A percentile compares a stretch with the other conserved stretches of the same genome.
These are phyloP conservation scores for Micropoecilia bifurca DNA, from an alignment of 2,797 vertebrate genomes.

Conservation along the genomic window DNA sequence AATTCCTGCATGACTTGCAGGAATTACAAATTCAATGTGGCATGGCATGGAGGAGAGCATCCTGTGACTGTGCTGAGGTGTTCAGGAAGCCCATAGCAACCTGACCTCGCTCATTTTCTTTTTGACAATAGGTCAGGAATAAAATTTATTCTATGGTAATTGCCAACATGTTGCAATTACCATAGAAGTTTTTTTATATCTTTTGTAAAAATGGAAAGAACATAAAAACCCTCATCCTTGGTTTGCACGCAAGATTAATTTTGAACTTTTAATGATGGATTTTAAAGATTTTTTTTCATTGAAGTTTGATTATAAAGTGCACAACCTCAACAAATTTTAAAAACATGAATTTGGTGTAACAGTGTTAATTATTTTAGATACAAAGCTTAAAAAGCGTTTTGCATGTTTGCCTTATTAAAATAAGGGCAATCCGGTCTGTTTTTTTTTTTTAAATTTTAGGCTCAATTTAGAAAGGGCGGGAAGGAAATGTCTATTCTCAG, in stretches of 20 bases:
- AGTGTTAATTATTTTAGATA: background rate
- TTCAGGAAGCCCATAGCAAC: background rate
- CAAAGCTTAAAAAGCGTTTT: background rate
- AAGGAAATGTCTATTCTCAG: background rate
- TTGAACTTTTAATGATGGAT: background rate
- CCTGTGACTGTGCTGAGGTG: background rate
- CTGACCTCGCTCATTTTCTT: background rate
- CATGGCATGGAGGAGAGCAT: background rate
- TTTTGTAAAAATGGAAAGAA: background rate
- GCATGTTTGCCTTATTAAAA: background rate
- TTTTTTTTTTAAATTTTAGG: background rate
- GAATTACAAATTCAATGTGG: background rate
- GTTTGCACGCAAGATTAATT: background rate
- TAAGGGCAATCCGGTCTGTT: background rate
- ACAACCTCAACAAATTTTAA: background rate
- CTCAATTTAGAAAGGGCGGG: background rate
- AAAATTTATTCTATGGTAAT: background rate
- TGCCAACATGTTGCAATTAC: background rate
- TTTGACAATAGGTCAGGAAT: background rate
- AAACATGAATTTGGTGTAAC: background rate
- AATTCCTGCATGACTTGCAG: background rate
- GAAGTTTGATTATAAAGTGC: background rate
- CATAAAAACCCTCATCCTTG: background rate
- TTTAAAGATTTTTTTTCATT: background rate
- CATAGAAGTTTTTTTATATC: background rate